Conservation (phyloP, 2,797 vertebrate species). For the Falco naumanni region DNA sequence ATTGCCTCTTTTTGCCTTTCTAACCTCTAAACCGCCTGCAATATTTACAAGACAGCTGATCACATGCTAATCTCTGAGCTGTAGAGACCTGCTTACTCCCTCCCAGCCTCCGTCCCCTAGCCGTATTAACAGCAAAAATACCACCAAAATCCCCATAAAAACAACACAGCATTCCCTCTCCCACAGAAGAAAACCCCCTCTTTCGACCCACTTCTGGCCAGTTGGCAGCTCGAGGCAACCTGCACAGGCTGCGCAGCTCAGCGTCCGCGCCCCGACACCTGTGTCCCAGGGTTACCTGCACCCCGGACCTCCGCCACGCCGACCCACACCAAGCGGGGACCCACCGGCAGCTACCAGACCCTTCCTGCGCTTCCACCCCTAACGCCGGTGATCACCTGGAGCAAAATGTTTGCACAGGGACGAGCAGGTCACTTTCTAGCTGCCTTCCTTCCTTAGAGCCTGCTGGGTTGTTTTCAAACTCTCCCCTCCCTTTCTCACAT, state of each 20-base stretch:
- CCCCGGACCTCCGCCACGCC: neutral
- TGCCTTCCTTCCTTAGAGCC: constrained; percentile 19
- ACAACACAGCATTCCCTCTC: neutral
- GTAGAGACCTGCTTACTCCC: neutral
- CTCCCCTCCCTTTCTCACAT: constrained; percentile 37
- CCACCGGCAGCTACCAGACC: neutral
- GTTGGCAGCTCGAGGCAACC: neutral
- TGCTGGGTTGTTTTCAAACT: constrained; percentile 69
- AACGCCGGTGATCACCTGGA: neutral
- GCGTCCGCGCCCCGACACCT: neutral
- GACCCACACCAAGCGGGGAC: neutral
- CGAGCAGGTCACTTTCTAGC: neutral
- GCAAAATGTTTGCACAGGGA: neutral
- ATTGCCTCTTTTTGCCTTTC: neutral
- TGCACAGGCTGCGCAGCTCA: neutral
- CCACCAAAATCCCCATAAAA: neutral
- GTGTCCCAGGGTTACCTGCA: constrained; percentile 8
- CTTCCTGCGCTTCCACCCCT: neutral
- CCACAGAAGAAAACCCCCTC: fast-evolving
- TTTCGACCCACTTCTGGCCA: neutral
- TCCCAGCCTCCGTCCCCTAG: neutral
- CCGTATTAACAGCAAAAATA: neutral
- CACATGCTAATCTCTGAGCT: neutral
- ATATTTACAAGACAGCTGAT: neutral
- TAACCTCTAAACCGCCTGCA: neutral